Evolutionary conservation across 64 coral and sea anemone species (phyloP).

Genomic region (Stylophora pistillata): DNA sequence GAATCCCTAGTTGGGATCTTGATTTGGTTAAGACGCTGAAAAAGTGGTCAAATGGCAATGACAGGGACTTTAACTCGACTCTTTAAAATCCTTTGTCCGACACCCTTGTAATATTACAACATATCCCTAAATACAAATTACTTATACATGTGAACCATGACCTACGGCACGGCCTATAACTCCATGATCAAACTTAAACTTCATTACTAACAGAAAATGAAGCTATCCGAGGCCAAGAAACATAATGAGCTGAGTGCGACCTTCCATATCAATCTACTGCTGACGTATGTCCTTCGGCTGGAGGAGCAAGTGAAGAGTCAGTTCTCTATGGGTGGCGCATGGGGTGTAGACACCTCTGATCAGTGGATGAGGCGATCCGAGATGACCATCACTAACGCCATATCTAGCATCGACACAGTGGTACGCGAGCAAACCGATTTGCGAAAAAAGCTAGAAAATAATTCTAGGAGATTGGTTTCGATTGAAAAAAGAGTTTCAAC

Average conservation of each 20-base stretch:
- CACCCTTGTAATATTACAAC: too few relatives aligned
- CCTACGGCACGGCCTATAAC: too few relatives aligned
- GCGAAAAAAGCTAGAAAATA: neutral
- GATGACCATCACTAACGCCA: neutral
- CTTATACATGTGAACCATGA: too few relatives aligned
- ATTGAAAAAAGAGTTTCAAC: constrained; percentile 15
- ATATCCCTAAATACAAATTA: too few relatives aligned
- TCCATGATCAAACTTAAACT: too few relatives aligned
- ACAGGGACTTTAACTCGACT: too few relatives aligned
- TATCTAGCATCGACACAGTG: constrained; percentile 29
- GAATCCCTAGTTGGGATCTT: too few relatives aligned
- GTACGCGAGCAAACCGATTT: constrained; percentile 27
- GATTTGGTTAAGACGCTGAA: too few relatives aligned
- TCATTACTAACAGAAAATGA: constrained; percentile 9
- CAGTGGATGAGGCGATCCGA: constrained; percentile 21
- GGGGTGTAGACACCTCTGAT: neutral
- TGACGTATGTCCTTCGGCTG: constrained; percentile 8
- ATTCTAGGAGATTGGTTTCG: neutral
- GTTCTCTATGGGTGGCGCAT: neutral
- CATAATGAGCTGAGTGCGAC: neutral
- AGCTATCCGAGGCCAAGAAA: constrained; percentile 26
- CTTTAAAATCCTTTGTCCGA: too few relatives aligned
- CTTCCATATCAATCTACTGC: constrained; percentile 20
- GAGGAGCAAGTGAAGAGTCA: constrained; percentile 15
- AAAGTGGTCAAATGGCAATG: too few relatives aligned